Percentiles rank a stretch among this genome's conserved stretches.
These are phyloP conservation scores for Muschampia plurimacula DNA, from an alignment of 2,888 invertebrate species.

Conservation along the genomic window DNA sequence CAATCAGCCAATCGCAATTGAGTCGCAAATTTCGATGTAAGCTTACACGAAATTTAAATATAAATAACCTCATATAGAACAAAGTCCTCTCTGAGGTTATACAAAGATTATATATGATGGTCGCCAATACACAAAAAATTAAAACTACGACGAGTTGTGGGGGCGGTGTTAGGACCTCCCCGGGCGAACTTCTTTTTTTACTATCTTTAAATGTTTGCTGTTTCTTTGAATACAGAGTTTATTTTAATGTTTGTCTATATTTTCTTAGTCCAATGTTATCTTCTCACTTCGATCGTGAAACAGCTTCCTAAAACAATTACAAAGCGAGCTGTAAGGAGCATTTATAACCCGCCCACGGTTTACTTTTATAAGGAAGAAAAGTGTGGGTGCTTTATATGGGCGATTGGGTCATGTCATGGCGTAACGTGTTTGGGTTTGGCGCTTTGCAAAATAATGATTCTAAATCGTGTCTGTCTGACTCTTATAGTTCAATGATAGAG, in stretches of 20 bases:
- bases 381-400: conserved; percentile 42
- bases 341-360: conserved; percentile 45
- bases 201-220: too few species aligned
- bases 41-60: too few species aligned
- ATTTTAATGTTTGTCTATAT: background rate
- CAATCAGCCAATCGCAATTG: too few species aligned
- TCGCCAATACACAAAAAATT: too few species aligned
- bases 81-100: too few species aligned
- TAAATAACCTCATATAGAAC: too few species aligned
- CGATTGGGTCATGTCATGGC: conserved; percentile 25
- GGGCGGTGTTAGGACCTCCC: too few species aligned
- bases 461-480: conserved; percentile 11
- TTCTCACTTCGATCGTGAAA: background rate
- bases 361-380: conserved; percentile 25
- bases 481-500: background rate
- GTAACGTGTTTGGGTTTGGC: conserved; percentile 14
- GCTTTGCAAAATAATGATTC: conserved; percentile 18
- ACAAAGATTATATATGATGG: too few species aligned
- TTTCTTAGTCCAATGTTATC: background rate
- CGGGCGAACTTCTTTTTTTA: too few species aligned
- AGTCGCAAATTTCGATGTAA: too few species aligned
- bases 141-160: too few species aligned
- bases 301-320: conserved; percentile 41
- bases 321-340: conserved; percentile 41
- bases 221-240: too few species aligned